Evolutionary conservation across 2,888 invertebrate genomes (phyloP), one percentile per base, ranked within the genome.

Genomic region (Cremastinae sp.): DNA sequence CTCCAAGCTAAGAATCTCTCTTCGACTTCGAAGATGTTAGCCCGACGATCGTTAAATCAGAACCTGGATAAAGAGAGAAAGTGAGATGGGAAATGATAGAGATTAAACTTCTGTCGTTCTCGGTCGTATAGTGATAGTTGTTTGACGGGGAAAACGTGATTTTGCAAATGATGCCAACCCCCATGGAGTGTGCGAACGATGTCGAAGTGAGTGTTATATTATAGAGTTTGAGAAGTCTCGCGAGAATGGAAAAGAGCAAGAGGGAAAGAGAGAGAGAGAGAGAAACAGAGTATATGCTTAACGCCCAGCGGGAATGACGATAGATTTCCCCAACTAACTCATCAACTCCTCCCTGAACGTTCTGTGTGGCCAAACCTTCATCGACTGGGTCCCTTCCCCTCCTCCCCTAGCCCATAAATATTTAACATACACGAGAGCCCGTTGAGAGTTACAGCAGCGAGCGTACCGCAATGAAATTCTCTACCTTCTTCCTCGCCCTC

Each of bases 41-140:
- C 51, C 53, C 74, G 66, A 41, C 74, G 66, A 41, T 45, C 58
- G 72, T 56, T 65, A 35, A 10, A 45, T 59, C 35, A 28, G 16
- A 65, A 47, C 37, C 45, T 12, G 9, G 56, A 20, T 41, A 49
- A 39, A 51, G 41, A 47, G 62, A 37, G 62, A 35, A 47, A 59
- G 59, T 66, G 69, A 77, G 75, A 28, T 65, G 45, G 49, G 41
- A 53, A 37, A 59, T 39, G 39, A 51, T 59, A 71, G 69, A 75
- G 77, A 80, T 79, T 78, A 78, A 76, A 73, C 47, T 37, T 45
- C 53, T 53, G 76, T 64, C 58, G 68, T 69, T 7, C 7, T 14
- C n/a, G 51, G 41, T 37, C 14, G 62, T 61, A 64, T 51, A 51
- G 64, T 53, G 41, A 64, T 56, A 56, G 39, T 56, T 41, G 16